Base-by-base conservation (phyloP, 2,113 vertebrate genomes). In the Turdus rufiventris region DNA sequence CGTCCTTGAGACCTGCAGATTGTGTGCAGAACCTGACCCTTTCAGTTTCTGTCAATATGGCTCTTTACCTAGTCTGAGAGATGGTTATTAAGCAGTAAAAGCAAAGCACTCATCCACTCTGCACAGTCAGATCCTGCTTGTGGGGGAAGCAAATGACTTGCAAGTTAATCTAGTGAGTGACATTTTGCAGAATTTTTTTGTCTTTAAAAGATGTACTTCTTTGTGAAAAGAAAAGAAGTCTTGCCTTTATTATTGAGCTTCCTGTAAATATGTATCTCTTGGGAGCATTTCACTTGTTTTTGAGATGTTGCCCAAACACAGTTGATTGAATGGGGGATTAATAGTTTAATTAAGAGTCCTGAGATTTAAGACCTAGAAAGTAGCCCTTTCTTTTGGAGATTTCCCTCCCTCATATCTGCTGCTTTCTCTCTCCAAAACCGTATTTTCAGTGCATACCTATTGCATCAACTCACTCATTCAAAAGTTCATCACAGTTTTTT, bases 71-170 rank as follows among this genome's bases (percentile, higher is more conserved):
- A 67, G 54, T 63, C 65, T 91, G 48, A 91, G 84, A 73, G 65
- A 47, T 95, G 34, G 65, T 71, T 96, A 81, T 96, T 87, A 87
- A 63, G 38, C 57, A 60, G 38, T 40, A 80, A 91, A 89, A 89
- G 85, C 68, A 94, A 77, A 91, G 61, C 57, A 74, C 26, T 95
- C 73, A 89, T 92, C 81, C 77, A 47, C 89, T 89, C 63, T 60
- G 68, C 47, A 14, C 51, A 43, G 29, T 71, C 65, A 60, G 43
- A 84, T 80, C 76, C 48, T 86, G 68, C 60, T 89, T 47, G 31
- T 58, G 31, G 21, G 53, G 48, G 60, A 74, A 84, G 89, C 20
- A 81, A 74, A 83, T 70, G n/a, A 77, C 73, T 92, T 86, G 68
- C 47, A 62, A 11, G 83, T 92, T 89, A 62, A 56, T 36, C 42